Percentiles rank a stretch among this genome's conserved stretches.
These are phyloP conservation scores for Anastrepha ludens DNA, from an alignment of 1,140 invertebrate species.

Conservation along the genomic window DNA sequence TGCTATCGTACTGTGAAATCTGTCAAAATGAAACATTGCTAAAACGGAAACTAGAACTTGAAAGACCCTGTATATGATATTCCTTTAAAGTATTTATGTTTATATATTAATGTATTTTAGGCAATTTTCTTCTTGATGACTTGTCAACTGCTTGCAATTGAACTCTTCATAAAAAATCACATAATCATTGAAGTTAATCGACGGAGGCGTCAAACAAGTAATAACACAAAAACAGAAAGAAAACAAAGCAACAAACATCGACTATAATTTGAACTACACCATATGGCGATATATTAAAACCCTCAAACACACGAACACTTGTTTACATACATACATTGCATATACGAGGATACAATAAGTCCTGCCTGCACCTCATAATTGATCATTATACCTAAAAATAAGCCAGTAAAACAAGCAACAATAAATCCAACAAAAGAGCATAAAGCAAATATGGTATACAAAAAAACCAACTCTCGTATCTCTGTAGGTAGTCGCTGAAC, in stretches of 20 bases:
- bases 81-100: neutral
- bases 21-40: too few species aligned
- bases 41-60: too few species aligned
- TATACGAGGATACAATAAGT: neutral
- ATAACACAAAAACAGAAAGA: neutral
- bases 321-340: neutral
- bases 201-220: neutral
- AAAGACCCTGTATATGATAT: too few species aligned
- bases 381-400: neutral
- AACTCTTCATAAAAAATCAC: constrained; percentile 19
- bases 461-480: neutral
- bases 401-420: neutral
- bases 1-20: too few species aligned
- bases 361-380: constrained; percentile 7
- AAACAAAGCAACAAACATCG: neutral
- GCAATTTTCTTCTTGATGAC: neutral
- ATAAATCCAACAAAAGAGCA: neutral
- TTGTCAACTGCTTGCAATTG: neutral
- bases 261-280: constrained; percentile 18
- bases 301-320: neutral
- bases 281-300: constrained; percentile 28
- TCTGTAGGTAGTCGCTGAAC: constrained; percentile 7
- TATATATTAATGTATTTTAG: neutral
- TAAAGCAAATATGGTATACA: neutral
- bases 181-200: constrained; percentile 24